Conservation (phyloP, 2,113 vertebrate genomes). For the Chaetodon trifascialis region DNA sequence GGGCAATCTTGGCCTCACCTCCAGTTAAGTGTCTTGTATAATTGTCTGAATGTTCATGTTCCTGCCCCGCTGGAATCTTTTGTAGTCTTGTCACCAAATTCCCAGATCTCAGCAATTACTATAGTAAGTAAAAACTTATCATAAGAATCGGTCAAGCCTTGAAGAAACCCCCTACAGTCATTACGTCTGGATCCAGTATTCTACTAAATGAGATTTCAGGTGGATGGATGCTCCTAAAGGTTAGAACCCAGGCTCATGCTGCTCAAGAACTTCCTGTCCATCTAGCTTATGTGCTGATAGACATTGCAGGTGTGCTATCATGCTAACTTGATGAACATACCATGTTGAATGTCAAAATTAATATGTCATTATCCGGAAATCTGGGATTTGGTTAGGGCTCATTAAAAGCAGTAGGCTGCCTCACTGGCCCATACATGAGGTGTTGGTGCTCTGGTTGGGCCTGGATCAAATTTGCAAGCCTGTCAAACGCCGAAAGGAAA, state of each 20-base stretch:
- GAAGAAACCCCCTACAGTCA: neutral
- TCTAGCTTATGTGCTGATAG: constrained; percentile 21
- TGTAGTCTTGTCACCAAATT: too few species aligned
- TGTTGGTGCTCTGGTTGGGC: constrained; percentile 31
- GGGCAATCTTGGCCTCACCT: too few species aligned
- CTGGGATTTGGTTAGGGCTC: constrained; percentile 12
- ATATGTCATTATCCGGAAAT: constrained; percentile 6
- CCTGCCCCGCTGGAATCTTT: too few species aligned
- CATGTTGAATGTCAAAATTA: constrained; percentile 9
- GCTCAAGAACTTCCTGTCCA: neutral
- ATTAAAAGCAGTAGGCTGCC: constrained; percentile 15
- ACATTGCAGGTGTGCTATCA: neutral
- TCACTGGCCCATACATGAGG: constrained; percentile 13
- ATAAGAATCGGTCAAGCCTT: neutral
- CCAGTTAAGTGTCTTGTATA: too few species aligned
- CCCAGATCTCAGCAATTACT: too few species aligned
- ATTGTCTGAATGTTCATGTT: too few species aligned
- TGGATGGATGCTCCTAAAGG: neutral
- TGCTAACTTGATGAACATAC: constrained; percentile 10
- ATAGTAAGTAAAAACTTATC: too few species aligned
- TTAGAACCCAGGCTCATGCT: too few species aligned
- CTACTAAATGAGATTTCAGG: neutral
- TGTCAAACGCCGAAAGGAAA: constrained; percentile 51
- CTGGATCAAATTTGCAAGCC: constrained; percentile 37
- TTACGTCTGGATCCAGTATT: neutral